Conservation (phyloP, 2,888 invertebrate genomes). For the Drosophila algonquin region DNA sequence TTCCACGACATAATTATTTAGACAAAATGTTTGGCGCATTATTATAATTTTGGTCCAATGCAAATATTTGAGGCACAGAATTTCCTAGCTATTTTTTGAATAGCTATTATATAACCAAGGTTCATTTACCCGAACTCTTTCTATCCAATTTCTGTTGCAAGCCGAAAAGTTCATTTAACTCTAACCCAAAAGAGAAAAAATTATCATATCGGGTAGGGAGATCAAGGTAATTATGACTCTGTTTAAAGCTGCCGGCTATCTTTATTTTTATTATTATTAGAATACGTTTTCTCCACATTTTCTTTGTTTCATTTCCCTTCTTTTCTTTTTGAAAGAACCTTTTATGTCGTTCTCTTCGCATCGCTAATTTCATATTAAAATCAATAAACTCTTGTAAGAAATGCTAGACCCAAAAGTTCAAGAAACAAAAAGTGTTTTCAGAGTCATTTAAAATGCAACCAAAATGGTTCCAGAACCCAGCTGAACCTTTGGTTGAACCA, state of each 20-base stretch:
- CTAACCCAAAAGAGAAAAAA: not conserved
- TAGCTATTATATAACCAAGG: not conserved
- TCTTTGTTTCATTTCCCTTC: not conserved
- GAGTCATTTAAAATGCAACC: slow-evolving; percentile 44
- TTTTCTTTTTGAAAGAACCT: not conserved
- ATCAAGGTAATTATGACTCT: slow-evolving; percentile 25
- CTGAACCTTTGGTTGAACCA: slow-evolving; percentile 29
- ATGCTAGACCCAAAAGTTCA: slow-evolving; percentile 5
- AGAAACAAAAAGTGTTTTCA: slow-evolving; percentile 15
- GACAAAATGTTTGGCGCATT: not conserved
- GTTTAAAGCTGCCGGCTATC: slow-evolving; percentile 27
- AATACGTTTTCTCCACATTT: not conserved
- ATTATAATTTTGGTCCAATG: not conserved
- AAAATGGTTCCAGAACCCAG: slow-evolving; percentile 45
- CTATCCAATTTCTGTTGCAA: too few species aligned
- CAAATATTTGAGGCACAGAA: not conserved
- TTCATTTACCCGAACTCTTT: slow-evolving; percentile 9
- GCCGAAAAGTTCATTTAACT: slow-evolving; percentile 20
- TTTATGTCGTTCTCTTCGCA: slow-evolving; percentile 9
- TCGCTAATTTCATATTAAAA: slow-evolving; percentile 49
- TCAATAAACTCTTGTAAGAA: slow-evolving; percentile 37
- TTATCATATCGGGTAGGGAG: slow-evolving; percentile 22
- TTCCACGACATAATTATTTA: not conserved
- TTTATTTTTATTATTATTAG: slow-evolving; percentile 20
- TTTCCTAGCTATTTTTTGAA: too few species aligned